These are phyloP conservation scores for Hirtodrosophila cameraria DNA, from an alignment of 2,888 invertebrate species.

Conservation along the genomic window DNA sequence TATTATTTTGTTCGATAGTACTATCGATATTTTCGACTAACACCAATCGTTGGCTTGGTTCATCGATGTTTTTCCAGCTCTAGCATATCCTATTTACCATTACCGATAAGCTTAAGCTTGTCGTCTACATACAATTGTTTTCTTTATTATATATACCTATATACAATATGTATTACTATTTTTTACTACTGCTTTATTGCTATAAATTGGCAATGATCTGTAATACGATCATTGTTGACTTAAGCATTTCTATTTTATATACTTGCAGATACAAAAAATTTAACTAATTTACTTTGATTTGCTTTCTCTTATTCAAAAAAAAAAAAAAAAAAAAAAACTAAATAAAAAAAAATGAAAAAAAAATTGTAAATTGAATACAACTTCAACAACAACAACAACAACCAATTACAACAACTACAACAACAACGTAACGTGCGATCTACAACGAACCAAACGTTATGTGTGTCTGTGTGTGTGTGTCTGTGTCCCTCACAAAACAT, in stretches of 20 bases:
- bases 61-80: too few relatives aligned
- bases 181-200: constrained; percentile 52
- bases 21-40: constrained; percentile 14
- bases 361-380: constrained; percentile 41
- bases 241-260: constrained; percentile 79
- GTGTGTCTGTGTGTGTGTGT: constrained; percentile 42
- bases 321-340: constrained; percentile 51
- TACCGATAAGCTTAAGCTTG: constrained; percentile 33
- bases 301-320: constrained; percentile 82
- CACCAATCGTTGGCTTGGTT: too few relatives aligned
- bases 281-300: constrained; percentile 83
- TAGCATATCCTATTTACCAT: constrained; percentile 12
- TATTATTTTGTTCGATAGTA: too few relatives aligned
- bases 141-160: constrained; percentile 28
- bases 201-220: constrained; percentile 70
- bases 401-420: constrained; percentile 38
- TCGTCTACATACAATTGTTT: constrained; percentile 15
- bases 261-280: constrained; percentile 80
- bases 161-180: constrained; percentile 35
- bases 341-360: constrained; percentile 42
- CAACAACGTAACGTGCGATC: constrained; percentile 50
- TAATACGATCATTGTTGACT: constrained; percentile 75
- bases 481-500: constrained; percentile 44
- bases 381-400: constrained; percentile 38
- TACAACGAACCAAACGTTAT: constrained; percentile 57